A percentile compares a stretch with the other conserved stretches of the same genome.
phyloP scores from a whole-genome alignment of 2,888 invertebrate genomes.

The Melieria crassipennis region DNA sequence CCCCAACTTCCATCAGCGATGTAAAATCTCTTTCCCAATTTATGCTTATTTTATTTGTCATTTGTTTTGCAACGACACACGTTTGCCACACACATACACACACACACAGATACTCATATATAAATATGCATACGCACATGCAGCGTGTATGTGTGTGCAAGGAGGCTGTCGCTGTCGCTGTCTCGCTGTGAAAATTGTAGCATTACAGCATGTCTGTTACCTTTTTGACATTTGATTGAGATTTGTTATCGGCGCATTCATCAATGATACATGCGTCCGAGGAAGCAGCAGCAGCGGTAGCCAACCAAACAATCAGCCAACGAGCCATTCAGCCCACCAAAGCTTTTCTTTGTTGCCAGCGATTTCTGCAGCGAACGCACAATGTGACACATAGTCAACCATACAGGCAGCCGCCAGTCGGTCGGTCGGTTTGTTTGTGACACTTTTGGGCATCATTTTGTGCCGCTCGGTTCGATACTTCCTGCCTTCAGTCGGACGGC shows the following conservation, averaged over 20 bases:
- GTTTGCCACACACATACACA: not conserved
- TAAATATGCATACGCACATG: slow-evolving; percentile 1
- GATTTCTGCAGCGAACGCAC: too few relatives aligned
- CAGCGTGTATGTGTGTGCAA: slow-evolving; percentile 1
- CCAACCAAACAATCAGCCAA: slow-evolving; percentile 5
- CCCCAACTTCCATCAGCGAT: not conserved
- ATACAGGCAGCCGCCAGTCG: not conserved
- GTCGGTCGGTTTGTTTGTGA: not conserved
- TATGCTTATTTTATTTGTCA: not conserved
- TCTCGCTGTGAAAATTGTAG: slow-evolving; percentile 58
- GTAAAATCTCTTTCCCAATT: not conserved
- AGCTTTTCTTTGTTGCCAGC: too few relatives aligned
- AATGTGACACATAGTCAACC: too few relatives aligned
- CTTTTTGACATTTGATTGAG: slow-evolving; percentile 67
- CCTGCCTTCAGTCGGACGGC: too few relatives aligned
- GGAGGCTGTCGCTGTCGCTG: not conserved
- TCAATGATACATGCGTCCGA: slow-evolving; percentile 63
- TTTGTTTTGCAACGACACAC: too few relatives aligned
- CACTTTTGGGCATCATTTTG: slow-evolving; percentile 23
- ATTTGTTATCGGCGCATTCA: slow-evolving; percentile 64
- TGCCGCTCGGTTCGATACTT: not conserved
- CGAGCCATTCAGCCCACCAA: slow-evolving; percentile 31
- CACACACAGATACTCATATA: not conserved
- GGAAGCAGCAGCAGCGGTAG: slow-evolving; percentile 39
- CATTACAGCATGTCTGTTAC: slow-evolving; percentile 64